Percentiles rank a stretch among this genome's conserved stretches.
Conservation (phyloP, 2,113 vertebrate species). For the Epinephelus moara region DNA sequence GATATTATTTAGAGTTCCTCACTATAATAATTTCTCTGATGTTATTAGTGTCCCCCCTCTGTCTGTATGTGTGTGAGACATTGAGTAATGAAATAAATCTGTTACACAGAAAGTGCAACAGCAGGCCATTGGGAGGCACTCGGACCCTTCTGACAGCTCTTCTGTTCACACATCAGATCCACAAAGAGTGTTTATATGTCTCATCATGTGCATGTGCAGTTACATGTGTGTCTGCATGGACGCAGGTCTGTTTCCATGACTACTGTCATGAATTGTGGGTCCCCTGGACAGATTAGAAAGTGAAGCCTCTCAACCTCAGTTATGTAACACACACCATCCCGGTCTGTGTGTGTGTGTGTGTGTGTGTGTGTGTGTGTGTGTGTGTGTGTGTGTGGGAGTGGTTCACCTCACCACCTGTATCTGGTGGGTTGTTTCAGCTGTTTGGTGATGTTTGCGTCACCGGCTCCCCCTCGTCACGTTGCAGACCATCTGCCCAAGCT, state of each 20-base stretch:
- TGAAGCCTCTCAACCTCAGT: conserved; percentile 36
- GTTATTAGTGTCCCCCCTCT: neutral
- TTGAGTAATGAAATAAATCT: neutral
- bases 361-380: conserved; percentile 25
- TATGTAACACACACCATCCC: conserved; percentile 48
- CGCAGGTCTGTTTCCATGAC: conserved; percentile 52
- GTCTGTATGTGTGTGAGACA: neutral
- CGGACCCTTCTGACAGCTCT: conserved; percentile 45
- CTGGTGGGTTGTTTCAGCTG: conserved; percentile 73
- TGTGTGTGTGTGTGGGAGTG: conserved; percentile 48
- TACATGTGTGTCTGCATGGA: neutral
- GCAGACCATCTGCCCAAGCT: conserved; percentile 72
- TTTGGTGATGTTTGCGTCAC: conserved; percentile 43
- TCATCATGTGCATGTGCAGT: neutral
- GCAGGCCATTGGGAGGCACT: conserved; percentile 67
- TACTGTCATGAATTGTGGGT: conserved; percentile 27
- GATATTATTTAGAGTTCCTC: no score
- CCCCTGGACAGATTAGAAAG: conserved; percentile 11
- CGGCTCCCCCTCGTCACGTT: conserved; percentile 37
- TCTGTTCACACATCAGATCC: neutral
- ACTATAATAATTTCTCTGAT: neutral
- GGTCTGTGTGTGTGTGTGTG: neutral
- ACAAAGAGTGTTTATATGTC: conserved; percentile 1
- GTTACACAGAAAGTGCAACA: conserved; percentile 31
- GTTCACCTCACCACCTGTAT: conserved; percentile 61